These are phyloP conservation scores for Bugulina stolonifera DNA, from an alignment of 2,888 invertebrate genomes.

Conservation along the genomic window DNA sequence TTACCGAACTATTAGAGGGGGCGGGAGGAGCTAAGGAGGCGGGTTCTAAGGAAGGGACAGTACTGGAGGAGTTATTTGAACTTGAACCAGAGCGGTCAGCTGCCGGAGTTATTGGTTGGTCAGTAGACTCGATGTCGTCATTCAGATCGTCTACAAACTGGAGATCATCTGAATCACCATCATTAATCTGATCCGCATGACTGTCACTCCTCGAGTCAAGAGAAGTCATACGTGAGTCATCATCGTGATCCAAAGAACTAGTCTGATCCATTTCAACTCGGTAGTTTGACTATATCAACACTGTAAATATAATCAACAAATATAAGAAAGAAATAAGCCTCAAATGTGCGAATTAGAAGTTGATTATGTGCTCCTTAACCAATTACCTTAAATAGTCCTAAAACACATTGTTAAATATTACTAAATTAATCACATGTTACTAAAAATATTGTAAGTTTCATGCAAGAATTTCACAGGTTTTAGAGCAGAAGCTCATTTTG, in stretches of 20 bases:
- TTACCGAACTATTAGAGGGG: neutral
- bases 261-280: neutral
- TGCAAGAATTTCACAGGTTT: no score
- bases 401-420: no score
- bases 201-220: neutral
- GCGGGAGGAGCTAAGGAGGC: neutral
- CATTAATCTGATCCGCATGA: neutral
- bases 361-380: no score
- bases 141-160: constrained; percentile 21
- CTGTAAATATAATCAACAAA: no score
- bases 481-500: no score
- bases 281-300: no score
- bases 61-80: neutral
- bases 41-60: neutral
- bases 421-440: no score
- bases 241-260: neutral
- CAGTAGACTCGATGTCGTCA: neutral
- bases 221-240: neutral
- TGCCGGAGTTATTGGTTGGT: neutral
- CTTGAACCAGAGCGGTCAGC: neutral
- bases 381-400: no score
- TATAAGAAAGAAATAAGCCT: no score
- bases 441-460: no score
- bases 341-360: no score
- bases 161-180: constrained; percentile 7